Percentiles rank a stretch among this genome's conserved stretches.
Conservation (phyloP, 2,113 vertebrate genomes). For the Tragulus kanchil region DNA sequence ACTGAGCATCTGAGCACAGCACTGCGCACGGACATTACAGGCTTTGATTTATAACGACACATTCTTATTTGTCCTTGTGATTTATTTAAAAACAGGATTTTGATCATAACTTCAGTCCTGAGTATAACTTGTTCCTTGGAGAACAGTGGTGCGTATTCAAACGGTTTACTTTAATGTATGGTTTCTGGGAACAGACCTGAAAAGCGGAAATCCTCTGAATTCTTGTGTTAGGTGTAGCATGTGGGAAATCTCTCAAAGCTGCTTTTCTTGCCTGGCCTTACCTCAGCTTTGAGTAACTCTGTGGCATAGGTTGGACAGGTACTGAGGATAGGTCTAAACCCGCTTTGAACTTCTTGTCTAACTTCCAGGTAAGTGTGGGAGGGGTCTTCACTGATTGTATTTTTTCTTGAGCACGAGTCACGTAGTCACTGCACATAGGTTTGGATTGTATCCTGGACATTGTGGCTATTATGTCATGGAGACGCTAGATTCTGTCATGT, state of each 20-base stretch:
- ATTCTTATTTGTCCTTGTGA: background rate
- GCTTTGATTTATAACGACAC: background rate
- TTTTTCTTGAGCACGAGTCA: background rate
- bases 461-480: background rate
- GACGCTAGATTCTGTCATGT: slow-evolving; percentile 25
- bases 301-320: background rate
- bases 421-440: background rate
- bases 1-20: too few species aligned
- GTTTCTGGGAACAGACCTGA: background rate
- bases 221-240: background rate
- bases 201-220: background rate
- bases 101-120: slow-evolving; percentile 13
- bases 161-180: background rate
- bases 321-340: background rate
- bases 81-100: slow-evolving; percentile 8
- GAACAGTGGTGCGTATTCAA: background rate
- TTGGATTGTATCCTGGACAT: background rate
- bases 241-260: background rate
- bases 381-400: background rate
- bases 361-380: background rate
- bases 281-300: slow-evolving; percentile 33
- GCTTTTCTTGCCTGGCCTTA: background rate
- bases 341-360: background rate
- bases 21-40: background rate
- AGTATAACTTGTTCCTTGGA: background rate